Base-by-base conservation (phyloP, 2,797 vertebrate genomes). In the Sciurus vulgaris region DNA sequence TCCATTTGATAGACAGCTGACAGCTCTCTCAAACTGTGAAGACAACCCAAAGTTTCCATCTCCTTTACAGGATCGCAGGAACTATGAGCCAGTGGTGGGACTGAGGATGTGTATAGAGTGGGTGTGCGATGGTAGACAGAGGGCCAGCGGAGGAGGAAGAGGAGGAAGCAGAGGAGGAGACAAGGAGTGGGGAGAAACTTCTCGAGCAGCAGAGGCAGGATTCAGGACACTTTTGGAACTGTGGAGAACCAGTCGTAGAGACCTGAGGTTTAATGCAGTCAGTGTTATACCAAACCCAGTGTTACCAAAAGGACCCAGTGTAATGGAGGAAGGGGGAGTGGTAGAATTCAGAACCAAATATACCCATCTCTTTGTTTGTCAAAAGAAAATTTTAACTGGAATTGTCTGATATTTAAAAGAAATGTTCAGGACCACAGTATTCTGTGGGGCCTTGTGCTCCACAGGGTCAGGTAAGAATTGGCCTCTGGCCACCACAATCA, bases 321-420 rank as follows among this genome's bases (percentile, higher is more conserved):
- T 97, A 72, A 88, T 61, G 93, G 95, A 91, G 94, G 96, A 96
- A 95, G 88, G 94, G 96, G 96, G 95, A 78, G 81, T 33, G 65
- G 93, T 93, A 61, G 89, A 92, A 97, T 91, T 41, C 72, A 97
- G 94, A 98, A 98, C 97, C 97, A 97, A 97, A 97, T 98, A 97
- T 86, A 98, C 91, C 78, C 97, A 98, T 99, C 98, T 98, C 98
- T 98, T 95, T 95, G 87, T 94, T 77, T 96, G 84, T 97, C 91
- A 61, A 95, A 97, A 97, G 96, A 97, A 97, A 97, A 95, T 8
- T 95, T 97, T 98, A 99, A 99, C 99, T 99, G 99, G 99, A 99
- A 99, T 99, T 98, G 97, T 98, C 97, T 98, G 97, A 98, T 98
- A 98, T 98, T 98, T 98, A 98, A 98, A 98, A 98, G 85, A 97